These are phyloP conservation scores for Platorchestia sp. DNA, from an alignment of 1,140 invertebrate species.

Conservation along the genomic window DNA sequence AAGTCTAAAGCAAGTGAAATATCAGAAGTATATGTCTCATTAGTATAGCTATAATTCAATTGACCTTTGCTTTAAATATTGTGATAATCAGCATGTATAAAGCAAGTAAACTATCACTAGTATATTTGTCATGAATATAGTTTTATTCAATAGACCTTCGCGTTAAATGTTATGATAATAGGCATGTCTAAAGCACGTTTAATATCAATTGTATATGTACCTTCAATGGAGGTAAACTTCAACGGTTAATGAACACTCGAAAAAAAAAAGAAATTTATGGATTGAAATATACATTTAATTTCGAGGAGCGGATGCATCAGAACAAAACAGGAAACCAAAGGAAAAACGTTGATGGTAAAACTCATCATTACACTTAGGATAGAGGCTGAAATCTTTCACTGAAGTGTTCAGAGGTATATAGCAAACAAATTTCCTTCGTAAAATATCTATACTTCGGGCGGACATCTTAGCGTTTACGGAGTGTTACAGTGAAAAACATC, in stretches of 20 bases:
- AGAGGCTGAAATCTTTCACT: neutral
- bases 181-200: neutral
- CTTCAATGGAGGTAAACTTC: neutral
- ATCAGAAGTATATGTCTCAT: too few species aligned
- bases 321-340: neutral
- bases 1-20: too few species aligned
- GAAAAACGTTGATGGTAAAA: neutral
- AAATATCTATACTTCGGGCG: constrained; percentile 46
- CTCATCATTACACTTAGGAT: too few species aligned
- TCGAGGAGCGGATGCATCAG: neutral
- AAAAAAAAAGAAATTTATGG: neutral
- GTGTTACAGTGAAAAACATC: constrained; percentile 7
- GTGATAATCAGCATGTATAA: too few species aligned
- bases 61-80: too few species aligned
- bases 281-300: neutral
- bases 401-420: neutral
- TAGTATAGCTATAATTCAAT: too few species aligned
- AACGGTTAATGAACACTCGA: neutral
- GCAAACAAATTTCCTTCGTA: constrained; percentile 21
- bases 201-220: neutral
- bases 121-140: too few species aligned
- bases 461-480: neutral
- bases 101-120: too few species aligned
- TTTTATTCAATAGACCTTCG: too few species aligned
- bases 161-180: neutral